phyloP scores from a whole-genome alignment of 2,888 invertebrate species.

The Papilio elwesi region DNA sequence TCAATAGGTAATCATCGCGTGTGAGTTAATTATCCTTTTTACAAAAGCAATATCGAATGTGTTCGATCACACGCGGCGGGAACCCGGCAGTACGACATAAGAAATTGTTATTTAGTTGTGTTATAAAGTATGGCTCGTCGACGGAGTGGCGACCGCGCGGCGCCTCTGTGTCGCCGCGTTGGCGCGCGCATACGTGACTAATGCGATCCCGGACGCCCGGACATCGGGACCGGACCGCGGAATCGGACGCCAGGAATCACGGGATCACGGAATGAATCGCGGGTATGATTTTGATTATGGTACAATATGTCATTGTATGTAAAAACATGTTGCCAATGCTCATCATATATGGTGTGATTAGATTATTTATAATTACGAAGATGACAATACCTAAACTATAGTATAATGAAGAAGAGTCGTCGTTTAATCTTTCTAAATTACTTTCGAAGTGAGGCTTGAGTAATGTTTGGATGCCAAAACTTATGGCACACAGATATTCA shows the following conservation, averaged over 20 bases:
- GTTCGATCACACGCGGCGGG: not conserved
- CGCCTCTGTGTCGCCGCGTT: conserved; percentile 55
- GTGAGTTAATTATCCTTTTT: not conserved
- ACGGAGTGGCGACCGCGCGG: conserved; percentile 53
- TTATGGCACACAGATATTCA: not conserved
- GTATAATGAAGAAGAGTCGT: too few relatives aligned
- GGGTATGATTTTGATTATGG: not conserved
- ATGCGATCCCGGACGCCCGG: conserved; percentile 52
- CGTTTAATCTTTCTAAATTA: not conserved
- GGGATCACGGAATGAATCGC: not conserved
- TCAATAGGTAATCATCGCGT: not conserved
- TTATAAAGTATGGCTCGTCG: conserved; percentile 35
- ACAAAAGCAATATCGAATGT: not conserved
- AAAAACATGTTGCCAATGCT: too few relatives aligned
- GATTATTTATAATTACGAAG: not conserved
- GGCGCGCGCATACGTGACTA: conserved; percentile 63
- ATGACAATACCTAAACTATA: not conserved
- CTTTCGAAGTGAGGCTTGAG: not conserved
- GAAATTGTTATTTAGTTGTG: conserved; percentile 49
- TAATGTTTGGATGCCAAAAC: not conserved
- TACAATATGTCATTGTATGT: not conserved
- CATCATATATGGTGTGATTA: too few relatives aligned
- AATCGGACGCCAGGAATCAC: conserved; percentile 22
- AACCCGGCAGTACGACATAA: conserved; percentile 43
- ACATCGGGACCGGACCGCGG: conserved; percentile 47